A percentile compares a stretch with the other conserved stretches of the same genome.
phyloP scores from a whole-genome alignment of 2,888 invertebrate species.

The Polymixis flavicincta region DNA sequence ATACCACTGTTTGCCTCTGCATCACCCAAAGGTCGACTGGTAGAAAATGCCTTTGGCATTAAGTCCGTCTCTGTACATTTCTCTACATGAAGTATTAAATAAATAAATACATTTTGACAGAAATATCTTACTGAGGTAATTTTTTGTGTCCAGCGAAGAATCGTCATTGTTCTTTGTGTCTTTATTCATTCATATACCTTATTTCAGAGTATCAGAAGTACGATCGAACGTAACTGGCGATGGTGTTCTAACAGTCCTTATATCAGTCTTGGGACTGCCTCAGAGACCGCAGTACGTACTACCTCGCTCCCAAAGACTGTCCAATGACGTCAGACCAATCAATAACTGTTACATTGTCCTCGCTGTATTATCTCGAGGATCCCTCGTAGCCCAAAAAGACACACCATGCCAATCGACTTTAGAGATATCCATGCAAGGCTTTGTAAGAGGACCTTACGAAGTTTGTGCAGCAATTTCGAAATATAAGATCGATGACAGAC shows the following conservation, averaged over 20 bases:
- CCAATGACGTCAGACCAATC: slow-evolving; percentile 80
- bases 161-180: not conserved
- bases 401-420: slow-evolving; percentile 91
- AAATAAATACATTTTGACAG: no score
- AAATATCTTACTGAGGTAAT: no score
- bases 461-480: slow-evolving; percentile 91
- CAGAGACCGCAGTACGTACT: slow-evolving; percentile 76
- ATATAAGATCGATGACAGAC: slow-evolving; percentile 78
- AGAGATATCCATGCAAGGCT: slow-evolving; percentile 91
- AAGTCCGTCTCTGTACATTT: no score
- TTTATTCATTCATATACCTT: slow-evolving; percentile 30
- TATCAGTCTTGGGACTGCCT: slow-evolving; percentile 84
- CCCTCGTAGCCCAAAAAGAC: slow-evolving; percentile 91
- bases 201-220: slow-evolving; percentile 87
- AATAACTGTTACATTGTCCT: slow-evolving; percentile 90
- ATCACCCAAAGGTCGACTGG: no score
- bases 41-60: no score
- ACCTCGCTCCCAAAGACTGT: slow-evolving; percentile 81
- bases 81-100: no score
- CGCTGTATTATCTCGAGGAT: slow-evolving; percentile 91
- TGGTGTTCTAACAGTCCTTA: slow-evolving; percentile 83
- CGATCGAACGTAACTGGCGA: slow-evolving; percentile 86
- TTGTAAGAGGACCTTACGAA: slow-evolving; percentile 92
- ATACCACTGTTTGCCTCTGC: no score
- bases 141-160: not conserved